Percentiles rank a stretch among this genome's conserved stretches.
Conservation (phyloP, 2,113 vertebrate species). For the Aramus guarauna region DNA sequence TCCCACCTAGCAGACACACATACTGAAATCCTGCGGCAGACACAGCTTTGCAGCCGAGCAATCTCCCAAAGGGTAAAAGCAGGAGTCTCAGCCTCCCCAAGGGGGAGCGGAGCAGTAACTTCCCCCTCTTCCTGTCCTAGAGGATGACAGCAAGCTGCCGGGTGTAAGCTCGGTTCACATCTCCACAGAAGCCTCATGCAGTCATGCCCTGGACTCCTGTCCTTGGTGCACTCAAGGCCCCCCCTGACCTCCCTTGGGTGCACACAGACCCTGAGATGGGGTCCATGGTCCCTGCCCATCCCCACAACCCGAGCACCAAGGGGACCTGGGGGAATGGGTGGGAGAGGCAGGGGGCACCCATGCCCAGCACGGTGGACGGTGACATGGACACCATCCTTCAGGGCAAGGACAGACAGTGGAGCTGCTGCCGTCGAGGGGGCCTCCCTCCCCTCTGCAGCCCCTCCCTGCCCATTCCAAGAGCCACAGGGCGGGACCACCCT, state of each 20-base stretch:
- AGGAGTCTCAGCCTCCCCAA: neutral
- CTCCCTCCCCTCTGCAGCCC: neutral
- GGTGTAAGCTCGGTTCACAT: neutral
- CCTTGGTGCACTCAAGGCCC: neutral
- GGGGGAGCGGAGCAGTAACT: neutral
- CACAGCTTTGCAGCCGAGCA: neutral
- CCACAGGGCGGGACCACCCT: neutral
- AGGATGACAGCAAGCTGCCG: neutral
- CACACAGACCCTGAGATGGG: neutral
- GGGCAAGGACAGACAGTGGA: accelerated
- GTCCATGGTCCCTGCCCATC: neutral
- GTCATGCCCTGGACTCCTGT: neutral
- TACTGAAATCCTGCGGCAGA: neutral
- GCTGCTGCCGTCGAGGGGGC: neutral
- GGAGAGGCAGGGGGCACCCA: neutral
- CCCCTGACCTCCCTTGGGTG: neutral
- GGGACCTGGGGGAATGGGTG: neutral
- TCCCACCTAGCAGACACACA: neutral
- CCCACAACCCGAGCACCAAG: neutral
- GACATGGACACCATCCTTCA: neutral
- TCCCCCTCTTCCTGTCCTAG: neutral
- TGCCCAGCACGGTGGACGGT: accelerated
- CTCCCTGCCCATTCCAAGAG: neutral
- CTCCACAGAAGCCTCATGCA: neutral
- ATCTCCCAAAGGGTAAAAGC: neutral